Conservation (phyloP, 2,888 invertebrate genomes). For the Anarsia innoxiella region DNA sequence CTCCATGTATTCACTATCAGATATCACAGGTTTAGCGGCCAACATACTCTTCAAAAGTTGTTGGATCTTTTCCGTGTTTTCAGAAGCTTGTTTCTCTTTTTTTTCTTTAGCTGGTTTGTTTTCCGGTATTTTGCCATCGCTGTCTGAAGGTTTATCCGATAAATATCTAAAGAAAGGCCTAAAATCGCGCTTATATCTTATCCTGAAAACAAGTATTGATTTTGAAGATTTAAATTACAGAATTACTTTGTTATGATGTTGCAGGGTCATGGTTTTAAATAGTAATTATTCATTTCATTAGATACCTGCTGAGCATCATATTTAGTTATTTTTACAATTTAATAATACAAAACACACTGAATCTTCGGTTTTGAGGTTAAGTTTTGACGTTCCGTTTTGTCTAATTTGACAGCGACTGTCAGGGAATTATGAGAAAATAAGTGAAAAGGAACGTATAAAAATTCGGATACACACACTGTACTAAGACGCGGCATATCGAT, state of each 20-base stretch:
- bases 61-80: slow-evolving; percentile 57
- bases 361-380: slow-evolving; percentile 24
- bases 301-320: slow-evolving; percentile 36
- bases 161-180: slow-evolving; percentile 37
- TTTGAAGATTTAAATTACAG: too few relatives aligned
- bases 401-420: slow-evolving; percentile 4
- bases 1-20: slow-evolving; percentile 48
- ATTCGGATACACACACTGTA: slow-evolving; percentile 14
- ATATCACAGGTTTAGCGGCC: slow-evolving; percentile 48
- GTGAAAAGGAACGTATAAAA: slow-evolving; percentile 16
- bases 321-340: slow-evolving; percentile 14
- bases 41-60: slow-evolving; percentile 58
- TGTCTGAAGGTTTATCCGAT: slow-evolving; percentile 43
- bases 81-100: slow-evolving; percentile 33
- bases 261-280: too few relatives aligned
- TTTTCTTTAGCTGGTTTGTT: slow-evolving; percentile 18
- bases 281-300: too few relatives aligned
- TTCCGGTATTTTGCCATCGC: slow-evolving; percentile 39
- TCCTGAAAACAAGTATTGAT: slow-evolving; percentile 14
- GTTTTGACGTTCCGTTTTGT: slow-evolving; percentile 16
- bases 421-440: slow-evolving; percentile 5
- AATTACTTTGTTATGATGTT: too few relatives aligned
- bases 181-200: slow-evolving; percentile 33
- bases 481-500: too few relatives aligned
- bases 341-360: slow-evolving; percentile 1